Evolutionary conservation across 1,140 invertebrate species (phyloP), one percentile per base, ranked within the genome.

Genomic region (Brachionus rubens): DNA sequence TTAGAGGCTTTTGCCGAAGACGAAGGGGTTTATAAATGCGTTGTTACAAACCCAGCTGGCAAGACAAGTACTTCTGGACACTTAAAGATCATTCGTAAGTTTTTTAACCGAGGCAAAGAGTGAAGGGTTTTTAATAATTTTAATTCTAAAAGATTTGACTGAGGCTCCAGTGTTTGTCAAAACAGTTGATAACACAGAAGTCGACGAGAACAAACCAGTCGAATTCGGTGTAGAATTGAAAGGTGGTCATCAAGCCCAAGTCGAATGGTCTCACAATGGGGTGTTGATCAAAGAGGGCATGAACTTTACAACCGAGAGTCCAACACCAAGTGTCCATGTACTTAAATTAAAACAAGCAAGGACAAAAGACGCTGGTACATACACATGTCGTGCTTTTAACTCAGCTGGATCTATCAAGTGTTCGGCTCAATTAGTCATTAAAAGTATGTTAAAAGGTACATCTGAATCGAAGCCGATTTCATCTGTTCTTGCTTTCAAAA

Each of bases 351-450:
- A 65, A 65, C 59, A 65, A 65, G 59, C 59, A 14, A 65, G 59
- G 19, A 36, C 59, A 83, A 86, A 87, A 24, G 93, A 98, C 84
- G 89, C 89, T 5, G 95, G 94, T 4, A 90, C 89, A 12, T 98
- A 98, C 85, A 93, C 94, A 77, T 98, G 96, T 86, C 87, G 94
- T 75, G 94, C 94, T 5, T 89, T 90, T 82, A 96, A 95, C 82
- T 85, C 87, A 21, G 90, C 93, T 47, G 95, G 98, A 82, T 92
- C 91, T 33, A 85, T 90, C 24, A 95, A 98, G 83, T 91, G 90
- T 0, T 88, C 87, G 65, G 91, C 91, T 12, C 87, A 86, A 24
- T 84, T 95, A 12, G 88, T 86, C 33, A 91, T 95, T 0, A 91
- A 90, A 87, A 90, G 90, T 87, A 78, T 81, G 76, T 56, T 54